A percentile compares a stretch with the other conserved stretches of the same genome.
These are phyloP conservation scores for Xanthia togata DNA, from an alignment of 2,888 invertebrate species.

Conservation along the genomic window DNA sequence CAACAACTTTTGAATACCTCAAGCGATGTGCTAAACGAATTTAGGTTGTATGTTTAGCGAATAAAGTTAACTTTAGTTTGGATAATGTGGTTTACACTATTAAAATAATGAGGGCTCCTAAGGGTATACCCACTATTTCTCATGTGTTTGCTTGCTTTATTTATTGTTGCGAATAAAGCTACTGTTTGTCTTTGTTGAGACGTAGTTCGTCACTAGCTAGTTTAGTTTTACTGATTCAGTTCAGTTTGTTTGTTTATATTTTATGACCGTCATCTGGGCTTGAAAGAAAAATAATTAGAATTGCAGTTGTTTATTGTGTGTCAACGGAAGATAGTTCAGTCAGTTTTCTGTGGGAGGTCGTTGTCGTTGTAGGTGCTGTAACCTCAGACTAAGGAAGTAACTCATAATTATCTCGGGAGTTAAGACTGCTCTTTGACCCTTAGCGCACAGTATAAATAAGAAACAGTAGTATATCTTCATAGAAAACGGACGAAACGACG, in stretches of 20 bases:
- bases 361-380: not conserved
- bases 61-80: constrained; percentile 67
- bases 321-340: constrained; percentile 10
- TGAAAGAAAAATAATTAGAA: constrained; percentile 24
- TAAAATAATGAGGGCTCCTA: constrained; percentile 88
- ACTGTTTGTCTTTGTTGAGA: constrained; percentile 80
- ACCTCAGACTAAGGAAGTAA: too few species aligned
- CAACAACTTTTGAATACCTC: constrained; percentile 72
- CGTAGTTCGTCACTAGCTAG: constrained; percentile 71
- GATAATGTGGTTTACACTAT: constrained; percentile 77
- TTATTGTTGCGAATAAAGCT: constrained; percentile 85
- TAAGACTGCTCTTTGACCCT: not conserved
- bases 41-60: constrained; percentile 62
- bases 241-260: constrained; percentile 54
- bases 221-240: constrained; percentile 61
- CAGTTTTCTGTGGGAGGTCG: constrained; percentile 1
- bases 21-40: constrained; percentile 51
- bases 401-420: not conserved
- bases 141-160: constrained; percentile 86
- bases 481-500: too few species aligned
- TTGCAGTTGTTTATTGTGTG: constrained; percentile 15
- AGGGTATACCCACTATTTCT: constrained; percentile 87
- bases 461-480: too few species aligned
- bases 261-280: constrained; percentile 51
- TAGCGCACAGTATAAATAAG: too few species aligned